Conservation (phyloP, 2,888 invertebrate genomes). For the Prenolepis imparis region DNA sequence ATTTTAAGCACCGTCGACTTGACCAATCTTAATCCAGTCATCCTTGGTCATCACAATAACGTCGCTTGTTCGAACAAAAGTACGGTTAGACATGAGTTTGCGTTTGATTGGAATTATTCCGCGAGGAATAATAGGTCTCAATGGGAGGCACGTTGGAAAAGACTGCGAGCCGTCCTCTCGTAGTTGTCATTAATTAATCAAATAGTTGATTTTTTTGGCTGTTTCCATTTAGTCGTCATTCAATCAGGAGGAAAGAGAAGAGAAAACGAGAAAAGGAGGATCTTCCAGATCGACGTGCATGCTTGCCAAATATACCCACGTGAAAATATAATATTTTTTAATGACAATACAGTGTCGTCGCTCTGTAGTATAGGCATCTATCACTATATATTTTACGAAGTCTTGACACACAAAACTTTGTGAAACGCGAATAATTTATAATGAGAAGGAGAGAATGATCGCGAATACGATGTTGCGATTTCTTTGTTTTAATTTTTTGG, state of each 20-base stretch:
- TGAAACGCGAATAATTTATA: conserved; percentile 50
- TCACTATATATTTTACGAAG: conserved; percentile 64
- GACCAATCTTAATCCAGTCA: conserved; percentile 63
- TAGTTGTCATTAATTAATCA: conserved; percentile 73
- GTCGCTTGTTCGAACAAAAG: conserved; percentile 41
- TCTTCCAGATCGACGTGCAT: conserved; percentile 75
- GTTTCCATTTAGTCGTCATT: conserved; percentile 62
- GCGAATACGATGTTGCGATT: conserved; percentile 18
- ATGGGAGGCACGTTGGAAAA: conserved; percentile 79
- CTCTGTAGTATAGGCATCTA: conserved; percentile 64
- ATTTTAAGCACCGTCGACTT: conserved; percentile 77
- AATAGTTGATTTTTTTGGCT: conserved; percentile 50
- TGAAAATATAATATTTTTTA: conserved; percentile 80
- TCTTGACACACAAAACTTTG: conserved; percentile 57
- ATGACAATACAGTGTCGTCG: conserved; percentile 76
- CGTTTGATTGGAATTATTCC: conserved; percentile 71
- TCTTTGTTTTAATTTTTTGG: conserved; percentile 37
- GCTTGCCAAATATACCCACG: conserved; percentile 80
- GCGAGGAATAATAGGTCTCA: conserved; percentile 74
- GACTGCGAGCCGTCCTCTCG: conserved; percentile 81
- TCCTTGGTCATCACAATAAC: conserved; percentile 60
- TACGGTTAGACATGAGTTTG: conserved; percentile 66
- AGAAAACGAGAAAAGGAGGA: conserved; percentile 62
- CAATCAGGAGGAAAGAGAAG: not conserved
- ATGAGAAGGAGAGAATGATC: conserved; percentile 26